Conservation (phyloP, 1,140 invertebrate genomes). For the Fragariocoptes setiger region DNA sequence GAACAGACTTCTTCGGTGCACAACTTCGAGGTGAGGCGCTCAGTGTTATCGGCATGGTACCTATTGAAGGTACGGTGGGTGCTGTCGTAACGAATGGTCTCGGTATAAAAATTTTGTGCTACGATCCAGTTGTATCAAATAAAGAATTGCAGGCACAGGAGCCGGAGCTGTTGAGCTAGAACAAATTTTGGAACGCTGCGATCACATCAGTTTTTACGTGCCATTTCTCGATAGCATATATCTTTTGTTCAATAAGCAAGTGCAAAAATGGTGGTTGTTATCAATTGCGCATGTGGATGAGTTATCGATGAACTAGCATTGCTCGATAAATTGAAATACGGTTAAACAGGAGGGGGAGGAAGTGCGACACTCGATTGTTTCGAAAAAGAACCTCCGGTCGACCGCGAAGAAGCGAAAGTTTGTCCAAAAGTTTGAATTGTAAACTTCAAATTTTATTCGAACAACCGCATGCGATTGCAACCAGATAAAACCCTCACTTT, state of each 20-base stretch:
- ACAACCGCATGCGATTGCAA: too few species aligned
- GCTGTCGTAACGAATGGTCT: constrained; percentile 67
- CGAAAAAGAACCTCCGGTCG: constrained; percentile 28
- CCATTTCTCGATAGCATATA: constrained; percentile 68
- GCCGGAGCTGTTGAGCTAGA: constrained; percentile 43
- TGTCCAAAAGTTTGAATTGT: too few species aligned
- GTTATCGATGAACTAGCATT: constrained; percentile 36
- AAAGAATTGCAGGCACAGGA: constrained; percentile 35
- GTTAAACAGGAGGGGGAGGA: constrained; percentile 51
- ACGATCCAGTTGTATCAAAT: constrained; percentile 53
- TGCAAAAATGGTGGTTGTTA: constrained; percentile 54
- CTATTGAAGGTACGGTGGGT: constrained; percentile 69
- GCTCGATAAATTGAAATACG: constrained; percentile 20
- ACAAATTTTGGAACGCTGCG: constrained; percentile 60
- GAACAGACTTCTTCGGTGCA: constrained; percentile 53
- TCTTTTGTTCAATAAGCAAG: constrained; percentile 50
- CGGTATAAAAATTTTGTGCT: constrained; percentile 78
- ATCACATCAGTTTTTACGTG: constrained; percentile 88
- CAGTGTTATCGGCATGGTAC: constrained; percentile 65
- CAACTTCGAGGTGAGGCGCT: constrained; percentile 64
- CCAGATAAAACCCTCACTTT: too few species aligned
- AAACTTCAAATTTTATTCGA: too few species aligned
- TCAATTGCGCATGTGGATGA: constrained; percentile 84
- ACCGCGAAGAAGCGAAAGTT: constrained; percentile 17
- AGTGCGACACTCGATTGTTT: constrained; percentile 78